These are phyloP conservation scores for Unio delphinus DNA, from an alignment of 2,888 invertebrate genomes.

Conservation along the genomic window DNA sequence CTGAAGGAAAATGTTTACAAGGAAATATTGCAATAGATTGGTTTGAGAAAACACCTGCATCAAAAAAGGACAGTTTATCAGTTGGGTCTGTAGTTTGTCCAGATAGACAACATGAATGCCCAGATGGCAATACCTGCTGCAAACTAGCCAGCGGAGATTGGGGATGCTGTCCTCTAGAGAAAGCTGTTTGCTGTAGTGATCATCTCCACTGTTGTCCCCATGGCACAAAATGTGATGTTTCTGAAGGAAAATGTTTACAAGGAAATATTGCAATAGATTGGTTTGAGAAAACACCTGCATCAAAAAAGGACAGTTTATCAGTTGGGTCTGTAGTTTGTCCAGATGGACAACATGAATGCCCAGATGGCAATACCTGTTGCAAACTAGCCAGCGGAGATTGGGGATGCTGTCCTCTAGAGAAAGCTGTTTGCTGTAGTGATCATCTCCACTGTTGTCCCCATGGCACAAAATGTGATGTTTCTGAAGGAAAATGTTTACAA, in stretches of 20 bases:
- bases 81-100: constrained; percentile 29
- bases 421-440: too few relatives aligned
- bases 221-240: constrained; percentile 44
- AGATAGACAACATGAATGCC: constrained; percentile 37
- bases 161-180: constrained; percentile 65
- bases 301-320: too few relatives aligned
- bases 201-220: constrained; percentile 62
- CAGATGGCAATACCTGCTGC: constrained; percentile 61
- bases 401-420: too few relatives aligned
- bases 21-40: constrained; percentile 16
- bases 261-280: too few relatives aligned
- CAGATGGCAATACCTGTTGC: too few relatives aligned
- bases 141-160: constrained; percentile 39
- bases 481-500: too few relatives aligned
- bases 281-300: too few relatives aligned
- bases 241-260: constrained; percentile 10
- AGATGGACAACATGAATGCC: too few relatives aligned
- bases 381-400: too few relatives aligned
- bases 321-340: too few relatives aligned
- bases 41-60: constrained; percentile 27
- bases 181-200: constrained; percentile 63
- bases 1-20: constrained; percentile 18
- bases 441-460: too few relatives aligned
- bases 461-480: too few relatives aligned
- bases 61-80: not conserved